Conservation (phyloP, 2,888 invertebrate species). For the Gisinianus flammeolus region DNA sequence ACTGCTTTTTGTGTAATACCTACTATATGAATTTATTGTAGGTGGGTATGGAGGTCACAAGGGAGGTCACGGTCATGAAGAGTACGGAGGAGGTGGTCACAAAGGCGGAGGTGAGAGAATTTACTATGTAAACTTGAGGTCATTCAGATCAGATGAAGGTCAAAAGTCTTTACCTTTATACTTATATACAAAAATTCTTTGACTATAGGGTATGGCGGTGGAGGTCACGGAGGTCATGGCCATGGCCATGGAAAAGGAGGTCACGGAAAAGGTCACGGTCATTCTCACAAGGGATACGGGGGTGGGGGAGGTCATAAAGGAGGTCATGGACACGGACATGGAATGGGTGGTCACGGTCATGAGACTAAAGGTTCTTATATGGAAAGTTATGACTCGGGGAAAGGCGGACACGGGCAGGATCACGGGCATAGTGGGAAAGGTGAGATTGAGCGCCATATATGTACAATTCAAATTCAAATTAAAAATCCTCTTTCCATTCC, state of each 20-base stretch:
- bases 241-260: slow-evolving; percentile 17
- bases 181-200: no score
- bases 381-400: neutral
- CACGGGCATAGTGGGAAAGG: no score
- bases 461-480: no score
- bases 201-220: neutral
- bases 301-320: neutral
- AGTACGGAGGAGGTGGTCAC: neutral
- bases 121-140: no score
- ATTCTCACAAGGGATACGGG: slow-evolving; percentile 1
- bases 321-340: slow-evolving; percentile 17
- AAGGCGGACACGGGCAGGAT: neutral
- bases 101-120: neutral
- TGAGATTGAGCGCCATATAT: no score
- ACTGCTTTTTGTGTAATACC: no score
- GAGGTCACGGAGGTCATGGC: neutral
- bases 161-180: no score
- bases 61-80: slow-evolving; percentile 11
- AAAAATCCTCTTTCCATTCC: no score
- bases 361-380: neutral
- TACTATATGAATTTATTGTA: no score
- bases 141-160: no score
- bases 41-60: neutral
- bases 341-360: slow-evolving; percentile 9
- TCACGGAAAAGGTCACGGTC: slow-evolving; percentile 6